Conservation (phyloP, 2,113 vertebrate species). For the Tylochromis polylepis region DNA sequence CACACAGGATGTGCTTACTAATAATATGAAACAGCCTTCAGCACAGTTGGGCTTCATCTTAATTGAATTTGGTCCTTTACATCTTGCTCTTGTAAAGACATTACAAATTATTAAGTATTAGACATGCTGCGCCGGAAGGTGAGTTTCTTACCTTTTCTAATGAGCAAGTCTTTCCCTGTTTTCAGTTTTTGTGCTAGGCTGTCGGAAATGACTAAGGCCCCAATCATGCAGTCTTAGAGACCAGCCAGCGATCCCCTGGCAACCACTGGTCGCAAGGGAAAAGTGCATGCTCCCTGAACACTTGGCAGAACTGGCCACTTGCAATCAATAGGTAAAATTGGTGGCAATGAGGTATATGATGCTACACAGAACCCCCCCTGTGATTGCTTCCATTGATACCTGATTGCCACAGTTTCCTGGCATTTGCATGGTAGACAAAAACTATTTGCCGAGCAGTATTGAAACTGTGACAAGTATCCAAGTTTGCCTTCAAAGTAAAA, state of each 20-base stretch:
- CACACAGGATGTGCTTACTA: neutral
- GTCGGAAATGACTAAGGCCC: neutral
- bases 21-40: neutral
- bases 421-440: neutral
- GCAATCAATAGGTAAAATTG: neutral
- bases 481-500: neutral
- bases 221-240: neutral
- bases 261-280: neutral
- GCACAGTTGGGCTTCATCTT: neutral
- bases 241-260: accelerated
- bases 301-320: neutral
- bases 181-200: neutral
- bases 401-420: neutral
- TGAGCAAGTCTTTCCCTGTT: neutral
- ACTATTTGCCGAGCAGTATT: neutral
- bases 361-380: neutral
- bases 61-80: neutral
- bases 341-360: neutral
- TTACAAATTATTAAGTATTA: neutral
- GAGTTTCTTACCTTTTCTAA: neutral
- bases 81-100: neutral
- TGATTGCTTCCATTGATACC: neutral
- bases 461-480: neutral
- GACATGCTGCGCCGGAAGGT: neutral
- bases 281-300: accelerated